These are phyloP conservation scores for Hippoglossus hippoglossus DNA, from an alignment of 2,797 vertebrate species.

Conservation along the genomic window DNA sequence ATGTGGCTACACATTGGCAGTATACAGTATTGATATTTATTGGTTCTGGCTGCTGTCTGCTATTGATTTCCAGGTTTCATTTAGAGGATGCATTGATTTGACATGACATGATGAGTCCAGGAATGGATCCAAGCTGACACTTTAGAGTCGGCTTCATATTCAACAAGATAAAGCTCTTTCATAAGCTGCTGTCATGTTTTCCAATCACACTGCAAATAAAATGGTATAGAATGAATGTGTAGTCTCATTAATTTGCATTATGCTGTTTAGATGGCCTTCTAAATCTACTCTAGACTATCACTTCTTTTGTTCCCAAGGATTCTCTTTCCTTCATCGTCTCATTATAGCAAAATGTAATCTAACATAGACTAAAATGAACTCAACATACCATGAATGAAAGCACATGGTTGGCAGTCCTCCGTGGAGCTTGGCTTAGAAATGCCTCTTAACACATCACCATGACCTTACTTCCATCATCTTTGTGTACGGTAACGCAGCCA, in stretches of 20 bases:
- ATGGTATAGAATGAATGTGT: constrained; percentile 9
- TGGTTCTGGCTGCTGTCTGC: constrained; percentile 2
- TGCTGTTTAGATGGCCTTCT: constrained; percentile 33
- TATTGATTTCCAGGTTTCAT: constrained; percentile 37
- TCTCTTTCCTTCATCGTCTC: not conserved
- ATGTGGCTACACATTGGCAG: not conserved
- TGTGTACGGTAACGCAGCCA: not conserved
- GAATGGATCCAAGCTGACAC: constrained; percentile 8
- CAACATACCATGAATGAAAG: not conserved
- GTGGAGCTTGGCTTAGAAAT: not conserved
- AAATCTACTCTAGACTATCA: constrained; percentile 17
- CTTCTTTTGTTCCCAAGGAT: constrained; percentile 8
- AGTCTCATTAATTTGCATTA: constrained; percentile 21
- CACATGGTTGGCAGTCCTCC: constrained; percentile 5
- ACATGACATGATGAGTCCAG: constrained; percentile 8
- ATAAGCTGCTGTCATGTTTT: constrained; percentile 7
- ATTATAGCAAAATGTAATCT: not conserved
- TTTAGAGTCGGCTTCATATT: constrained; percentile 23
- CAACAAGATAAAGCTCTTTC: constrained; percentile 11
- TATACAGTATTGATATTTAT: constrained; percentile 6
- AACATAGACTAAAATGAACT: constrained; percentile 8
- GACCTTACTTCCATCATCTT: not conserved
- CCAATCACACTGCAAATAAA: constrained; percentile 18
- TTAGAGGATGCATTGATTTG: constrained; percentile 20
- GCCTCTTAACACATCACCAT: not conserved